phyloP scores from a whole-genome alignment of 2,888 invertebrate genomes.

The Nomada lathburiana region DNA sequence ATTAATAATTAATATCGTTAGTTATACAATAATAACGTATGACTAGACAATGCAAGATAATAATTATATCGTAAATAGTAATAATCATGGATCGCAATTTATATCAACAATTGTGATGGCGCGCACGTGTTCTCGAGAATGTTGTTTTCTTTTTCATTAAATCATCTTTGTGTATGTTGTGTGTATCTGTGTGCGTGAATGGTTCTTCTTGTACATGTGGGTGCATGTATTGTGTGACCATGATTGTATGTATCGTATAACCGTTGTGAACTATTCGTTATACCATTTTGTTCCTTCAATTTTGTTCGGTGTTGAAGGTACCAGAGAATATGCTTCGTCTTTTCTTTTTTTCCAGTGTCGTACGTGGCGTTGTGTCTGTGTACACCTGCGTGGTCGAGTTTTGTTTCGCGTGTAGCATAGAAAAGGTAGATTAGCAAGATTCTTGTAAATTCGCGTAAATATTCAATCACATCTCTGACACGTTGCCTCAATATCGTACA shows the following conservation, averaged over 20 bases:
- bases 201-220: constrained; percentile 11
- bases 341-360: neutral
- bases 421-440: constrained; percentile 30
- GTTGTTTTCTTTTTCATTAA: constrained; percentile 20
- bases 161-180: constrained; percentile 18
- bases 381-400: constrained; percentile 1
- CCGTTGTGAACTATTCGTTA: constrained; percentile 6
- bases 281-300: neutral
- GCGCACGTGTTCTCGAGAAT: constrained; percentile 73
- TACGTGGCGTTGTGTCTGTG: neutral
- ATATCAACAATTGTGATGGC: constrained; percentile 84
- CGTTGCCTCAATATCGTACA: constrained; percentile 18
- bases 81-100: constrained; percentile 84
- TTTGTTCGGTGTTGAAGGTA: neutral
- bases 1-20: constrained; percentile 84
- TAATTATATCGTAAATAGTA: constrained; percentile 84
- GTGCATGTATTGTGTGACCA: constrained; percentile 14
- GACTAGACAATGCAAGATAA: constrained; percentile 85
- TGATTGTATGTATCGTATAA: constrained; percentile 7
- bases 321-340: neutral
- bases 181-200: constrained; percentile 38
- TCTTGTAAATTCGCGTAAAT: constrained; percentile 39
- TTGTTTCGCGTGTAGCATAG: constrained; percentile 16
- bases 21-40: constrained; percentile 84
- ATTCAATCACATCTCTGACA: constrained; percentile 30